phyloP scores from a whole-genome alignment of 1,140 invertebrate genomes.

The Drosophila sucinea region DNA sequence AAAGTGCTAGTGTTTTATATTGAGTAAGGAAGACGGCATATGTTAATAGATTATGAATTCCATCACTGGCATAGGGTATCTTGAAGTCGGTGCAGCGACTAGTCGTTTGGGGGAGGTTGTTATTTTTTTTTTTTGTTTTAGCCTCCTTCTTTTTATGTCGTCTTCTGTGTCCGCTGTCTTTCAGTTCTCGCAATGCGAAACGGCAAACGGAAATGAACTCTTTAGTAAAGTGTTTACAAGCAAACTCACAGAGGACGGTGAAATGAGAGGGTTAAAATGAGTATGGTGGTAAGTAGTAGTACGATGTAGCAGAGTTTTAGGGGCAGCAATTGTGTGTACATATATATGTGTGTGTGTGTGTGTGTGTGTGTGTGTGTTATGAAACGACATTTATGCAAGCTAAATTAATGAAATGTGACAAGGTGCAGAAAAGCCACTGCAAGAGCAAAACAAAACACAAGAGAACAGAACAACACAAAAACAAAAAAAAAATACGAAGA shows the following conservation, averaged over 20 bases:
- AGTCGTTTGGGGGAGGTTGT: conserved; percentile 14
- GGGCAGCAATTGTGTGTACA: conserved; percentile 1
- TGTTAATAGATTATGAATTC: no score
- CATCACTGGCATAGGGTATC: no score
- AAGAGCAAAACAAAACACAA: conserved; percentile 1
- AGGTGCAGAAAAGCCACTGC: conserved; percentile 11
- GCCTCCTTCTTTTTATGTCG: conserved; percentile 15
- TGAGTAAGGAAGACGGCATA: no score
- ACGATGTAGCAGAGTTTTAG: neutral
- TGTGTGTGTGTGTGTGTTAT: neutral
- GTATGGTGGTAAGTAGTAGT: neutral
- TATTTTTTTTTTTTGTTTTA: conserved; percentile 19
- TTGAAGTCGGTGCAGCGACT: no score
- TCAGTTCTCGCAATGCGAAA: conserved; percentile 35
- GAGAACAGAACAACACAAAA: neutral
- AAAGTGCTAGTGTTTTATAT: no score
- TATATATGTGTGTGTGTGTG: conserved; percentile 19
- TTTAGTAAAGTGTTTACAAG: conserved; percentile 62
- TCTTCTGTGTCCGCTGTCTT: conserved; percentile 21
- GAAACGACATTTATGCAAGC: conserved; percentile 23
- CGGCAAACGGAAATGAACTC: conserved; percentile 72
- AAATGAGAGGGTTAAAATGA: conserved; percentile 4
- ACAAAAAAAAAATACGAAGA: neutral
- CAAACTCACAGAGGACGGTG: conserved; percentile 22
- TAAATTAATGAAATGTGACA: conserved; percentile 53